A percentile compares a stretch with the other conserved stretches of the same genome.
phyloP scores from a whole-genome alignment of 2,113 vertebrate species.

The Peromyscus polionotus region DNA sequence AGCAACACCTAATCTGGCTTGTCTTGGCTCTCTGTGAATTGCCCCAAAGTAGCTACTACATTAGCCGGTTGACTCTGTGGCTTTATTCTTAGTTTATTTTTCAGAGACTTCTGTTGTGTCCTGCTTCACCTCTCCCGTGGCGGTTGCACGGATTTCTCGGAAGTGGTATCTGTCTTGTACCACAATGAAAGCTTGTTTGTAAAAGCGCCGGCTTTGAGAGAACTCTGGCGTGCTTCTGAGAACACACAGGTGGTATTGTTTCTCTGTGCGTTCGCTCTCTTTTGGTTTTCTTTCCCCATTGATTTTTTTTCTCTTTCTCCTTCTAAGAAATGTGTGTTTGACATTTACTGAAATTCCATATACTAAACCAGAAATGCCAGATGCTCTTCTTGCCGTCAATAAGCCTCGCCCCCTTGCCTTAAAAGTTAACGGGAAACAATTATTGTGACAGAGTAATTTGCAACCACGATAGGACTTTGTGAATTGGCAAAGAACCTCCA shows the following conservation, averaged over 20 bases:
- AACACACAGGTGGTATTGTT: slow-evolving; percentile 49
- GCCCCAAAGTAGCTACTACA: not conserved
- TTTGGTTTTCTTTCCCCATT: slow-evolving; percentile 65
- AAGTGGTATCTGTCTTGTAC: slow-evolving; percentile 51
- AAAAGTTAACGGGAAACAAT: slow-evolving; percentile 87
- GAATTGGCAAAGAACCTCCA: slow-evolving; percentile 80
- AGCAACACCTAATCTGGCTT: not conserved
- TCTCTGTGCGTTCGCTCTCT: slow-evolving; percentile 49
- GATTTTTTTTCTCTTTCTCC: slow-evolving; percentile 77
- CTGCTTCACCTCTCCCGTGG: not conserved
- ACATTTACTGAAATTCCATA: slow-evolving; percentile 83
- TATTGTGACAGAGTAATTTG: slow-evolving; percentile 84
- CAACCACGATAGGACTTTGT: slow-evolving; percentile 78
- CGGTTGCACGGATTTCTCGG: not conserved
- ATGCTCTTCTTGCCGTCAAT: slow-evolving; percentile 82
- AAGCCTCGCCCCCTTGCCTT: slow-evolving; percentile 81
- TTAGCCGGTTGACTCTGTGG: slow-evolving; percentile 12
- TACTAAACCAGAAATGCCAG: slow-evolving; percentile 84
- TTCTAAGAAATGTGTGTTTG: slow-evolving; percentile 77
- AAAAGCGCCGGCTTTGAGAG: slow-evolving; percentile 37
- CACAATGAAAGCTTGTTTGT: slow-evolving; percentile 38
- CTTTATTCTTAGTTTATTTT: slow-evolving; percentile 68
- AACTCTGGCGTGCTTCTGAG: slow-evolving; percentile 45
- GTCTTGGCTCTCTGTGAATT: not conserved
- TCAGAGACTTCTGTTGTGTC: slow-evolving; percentile 7